Conservation (phyloP, 2,797 vertebrate genomes). For the Galago senegalensis region DNA sequence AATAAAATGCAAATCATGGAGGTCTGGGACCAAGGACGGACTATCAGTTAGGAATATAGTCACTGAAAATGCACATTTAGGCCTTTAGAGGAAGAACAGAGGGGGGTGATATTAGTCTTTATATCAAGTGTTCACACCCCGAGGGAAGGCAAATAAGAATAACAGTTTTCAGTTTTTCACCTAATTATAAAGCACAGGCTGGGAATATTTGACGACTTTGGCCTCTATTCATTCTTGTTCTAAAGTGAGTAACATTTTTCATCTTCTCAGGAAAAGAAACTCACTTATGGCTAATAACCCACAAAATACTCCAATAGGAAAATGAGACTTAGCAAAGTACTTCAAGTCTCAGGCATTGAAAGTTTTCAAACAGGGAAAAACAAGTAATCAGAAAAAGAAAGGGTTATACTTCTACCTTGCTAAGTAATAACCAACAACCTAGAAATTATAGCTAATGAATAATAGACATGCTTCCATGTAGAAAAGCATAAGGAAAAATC, state of each 20-base stretch:
- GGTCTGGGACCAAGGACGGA: constrained; percentile 72
- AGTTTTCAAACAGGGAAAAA: neutral
- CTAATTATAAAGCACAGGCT: constrained; percentile 55
- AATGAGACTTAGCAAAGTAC: constrained; percentile 5
- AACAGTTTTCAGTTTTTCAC: constrained; percentile 41
- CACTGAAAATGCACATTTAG: constrained; percentile 67
- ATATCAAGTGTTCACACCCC: constrained; percentile 43
- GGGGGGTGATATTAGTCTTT: constrained; percentile 27
- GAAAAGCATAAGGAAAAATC: neutral
- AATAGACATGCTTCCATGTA: neutral
- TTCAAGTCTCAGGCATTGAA: constrained; percentile 20
- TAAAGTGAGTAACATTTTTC: constrained; percentile 52
- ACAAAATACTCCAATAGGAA: neutral
- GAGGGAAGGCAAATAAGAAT: constrained; percentile 50
- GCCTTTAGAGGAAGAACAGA: constrained; percentile 31
- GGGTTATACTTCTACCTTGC: neutral
- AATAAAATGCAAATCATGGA: constrained; percentile 73
- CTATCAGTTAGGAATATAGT: constrained; percentile 70
- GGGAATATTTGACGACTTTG: constrained; percentile 45
- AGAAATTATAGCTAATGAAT: neutral
- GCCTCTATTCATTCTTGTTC: constrained; percentile 15
- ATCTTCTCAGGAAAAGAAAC: constrained; percentile 65
- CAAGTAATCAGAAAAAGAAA: constrained; percentile 47
- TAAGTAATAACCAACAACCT: constrained; percentile 12
- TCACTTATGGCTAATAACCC: neutral